Percentiles rank a stretch among this genome's conserved stretches.
Conservation (phyloP, 2,888 invertebrate species). For the Xanthostigma xanthostigma region DNA sequence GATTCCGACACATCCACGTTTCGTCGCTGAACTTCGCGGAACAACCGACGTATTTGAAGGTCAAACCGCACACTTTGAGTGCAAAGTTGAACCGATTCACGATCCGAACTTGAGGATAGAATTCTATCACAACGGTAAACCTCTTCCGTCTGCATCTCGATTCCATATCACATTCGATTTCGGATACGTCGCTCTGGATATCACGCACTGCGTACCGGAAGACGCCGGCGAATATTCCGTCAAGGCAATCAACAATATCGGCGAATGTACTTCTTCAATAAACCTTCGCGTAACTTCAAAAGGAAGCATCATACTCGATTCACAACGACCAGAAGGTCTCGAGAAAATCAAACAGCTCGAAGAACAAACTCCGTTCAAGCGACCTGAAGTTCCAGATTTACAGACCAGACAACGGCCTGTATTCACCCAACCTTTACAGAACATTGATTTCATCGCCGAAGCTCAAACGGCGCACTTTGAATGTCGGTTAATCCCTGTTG, state of each 20-base stretch:
- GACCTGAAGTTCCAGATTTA: slow-evolving; percentile 66
- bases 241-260: slow-evolving; percentile 80
- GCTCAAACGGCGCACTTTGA: slow-evolving; percentile 91
- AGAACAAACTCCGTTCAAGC: slow-evolving; percentile 59
- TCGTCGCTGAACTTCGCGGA: slow-evolving; percentile 73
- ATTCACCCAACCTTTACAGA: slow-evolving; percentile 86
- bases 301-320: slow-evolving; percentile 74
- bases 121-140: slow-evolving; percentile 85
- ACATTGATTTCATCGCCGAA: slow-evolving; percentile 75
- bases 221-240: slow-evolving; percentile 94
- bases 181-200: slow-evolving; percentile 92
- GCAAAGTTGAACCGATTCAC: slow-evolving; percentile 80
- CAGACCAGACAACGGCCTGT: slow-evolving; percentile 82
- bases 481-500: slow-evolving; percentile 83
- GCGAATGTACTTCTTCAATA: slow-evolving; percentile 74
- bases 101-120: slow-evolving; percentile 81
- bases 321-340: slow-evolving; percentile 87
- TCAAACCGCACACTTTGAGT: slow-evolving; percentile 90
- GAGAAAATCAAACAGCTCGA: slow-evolving; percentile 84
- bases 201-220: slow-evolving; percentile 84
- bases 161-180: slow-evolving; percentile 95
- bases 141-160: slow-evolving; percentile 74
- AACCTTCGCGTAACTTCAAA: slow-evolving; percentile 68
- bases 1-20: slow-evolving; percentile 63
- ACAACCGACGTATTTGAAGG: slow-evolving; percentile 82